Evolutionary conservation across 1,140 invertebrate species (phyloP).

Genomic region (Pseudachorutes palmiensis): DNA sequence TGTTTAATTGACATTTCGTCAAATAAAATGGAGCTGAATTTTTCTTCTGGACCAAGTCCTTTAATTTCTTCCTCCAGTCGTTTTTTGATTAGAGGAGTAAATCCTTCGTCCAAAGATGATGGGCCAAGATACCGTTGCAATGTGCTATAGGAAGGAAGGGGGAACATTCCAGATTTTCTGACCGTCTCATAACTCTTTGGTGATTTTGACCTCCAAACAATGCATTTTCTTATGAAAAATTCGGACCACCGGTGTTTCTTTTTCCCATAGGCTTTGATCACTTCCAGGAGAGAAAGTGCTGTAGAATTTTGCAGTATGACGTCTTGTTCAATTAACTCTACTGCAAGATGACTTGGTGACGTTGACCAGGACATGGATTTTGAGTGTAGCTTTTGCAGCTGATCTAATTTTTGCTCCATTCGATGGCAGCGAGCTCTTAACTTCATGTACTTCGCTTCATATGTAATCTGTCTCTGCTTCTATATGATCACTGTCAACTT

Average conservation of each 20-base stretch:
- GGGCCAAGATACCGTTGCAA: neutral
- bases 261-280: neutral
- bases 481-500: neutral
- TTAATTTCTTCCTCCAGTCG: neutral
- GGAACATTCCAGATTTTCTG: neutral
- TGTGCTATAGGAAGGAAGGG: neutral
- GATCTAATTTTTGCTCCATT: neutral
- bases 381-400: neutral
- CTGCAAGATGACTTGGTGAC: neutral
- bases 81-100: neutral
- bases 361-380: neutral
- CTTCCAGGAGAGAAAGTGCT: neutral
- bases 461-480: too few species aligned
- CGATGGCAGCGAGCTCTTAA: neutral
- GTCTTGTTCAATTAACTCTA: neutral
- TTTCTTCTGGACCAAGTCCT: neutral
- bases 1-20: slow-evolving; percentile 41
- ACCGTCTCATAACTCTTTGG: neutral
- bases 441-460: neutral
- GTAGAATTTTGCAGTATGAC: neutral
- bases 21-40: slow-evolving; percentile 39
- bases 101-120: neutral
- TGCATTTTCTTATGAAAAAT: neutral
- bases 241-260: neutral
- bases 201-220: neutral